Percentiles rank a stretch among this genome's conserved stretches.
These are phyloP conservation scores for Micoletzkya japonica DNA, from an alignment of 2,888 invertebrate genomes.

Conservation along the genomic window DNA sequence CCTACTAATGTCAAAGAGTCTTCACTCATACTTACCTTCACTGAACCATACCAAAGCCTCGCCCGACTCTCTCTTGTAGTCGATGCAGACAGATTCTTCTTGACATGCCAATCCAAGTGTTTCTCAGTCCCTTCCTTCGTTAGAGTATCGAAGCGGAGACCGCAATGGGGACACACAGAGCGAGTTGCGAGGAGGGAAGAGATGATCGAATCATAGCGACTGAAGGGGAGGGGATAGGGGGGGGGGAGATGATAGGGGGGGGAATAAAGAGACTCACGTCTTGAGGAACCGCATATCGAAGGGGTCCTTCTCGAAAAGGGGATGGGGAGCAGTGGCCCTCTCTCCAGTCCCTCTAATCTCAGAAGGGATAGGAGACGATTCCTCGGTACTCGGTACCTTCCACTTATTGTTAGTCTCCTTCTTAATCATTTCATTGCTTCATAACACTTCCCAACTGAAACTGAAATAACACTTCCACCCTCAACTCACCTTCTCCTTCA, in stretches of 20 bases:
- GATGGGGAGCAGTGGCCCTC: slow-evolving; percentile 64
- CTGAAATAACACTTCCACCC: not conserved
- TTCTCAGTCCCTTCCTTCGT: slow-evolving; percentile 78
- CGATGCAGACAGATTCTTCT: slow-evolving; percentile 73
- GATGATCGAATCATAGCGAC: slow-evolving; percentile 77
- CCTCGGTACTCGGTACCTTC: no score
- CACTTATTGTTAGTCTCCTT: no score
- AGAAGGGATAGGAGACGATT: slow-evolving; percentile 40
- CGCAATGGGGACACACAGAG: slow-evolving; percentile 93
- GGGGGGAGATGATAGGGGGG: not conserved
- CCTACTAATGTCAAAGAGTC: not conserved
- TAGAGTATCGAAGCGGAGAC: slow-evolving; percentile 79
- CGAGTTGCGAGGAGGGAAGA: slow-evolving; percentile 74
- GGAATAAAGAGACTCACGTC: slow-evolving; percentile 35
- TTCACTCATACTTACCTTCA: slow-evolving; percentile 60
- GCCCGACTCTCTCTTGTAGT: slow-evolving; percentile 70
- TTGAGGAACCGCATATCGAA: slow-evolving; percentile 46
- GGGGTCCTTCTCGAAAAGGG: slow-evolving; percentile 59
- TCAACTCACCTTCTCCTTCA: slow-evolving; percentile 17
- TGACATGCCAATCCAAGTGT: slow-evolving; percentile 98
- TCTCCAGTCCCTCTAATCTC: slow-evolving; percentile 31
- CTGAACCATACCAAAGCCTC: slow-evolving; percentile 85
- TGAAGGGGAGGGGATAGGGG: slow-evolving; percentile 64
- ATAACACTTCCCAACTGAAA: not conserved
- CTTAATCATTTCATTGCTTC: no score